Conservation (phyloP, 2,113 vertebrate species). For the Ctenodactylus gundi region DNA sequence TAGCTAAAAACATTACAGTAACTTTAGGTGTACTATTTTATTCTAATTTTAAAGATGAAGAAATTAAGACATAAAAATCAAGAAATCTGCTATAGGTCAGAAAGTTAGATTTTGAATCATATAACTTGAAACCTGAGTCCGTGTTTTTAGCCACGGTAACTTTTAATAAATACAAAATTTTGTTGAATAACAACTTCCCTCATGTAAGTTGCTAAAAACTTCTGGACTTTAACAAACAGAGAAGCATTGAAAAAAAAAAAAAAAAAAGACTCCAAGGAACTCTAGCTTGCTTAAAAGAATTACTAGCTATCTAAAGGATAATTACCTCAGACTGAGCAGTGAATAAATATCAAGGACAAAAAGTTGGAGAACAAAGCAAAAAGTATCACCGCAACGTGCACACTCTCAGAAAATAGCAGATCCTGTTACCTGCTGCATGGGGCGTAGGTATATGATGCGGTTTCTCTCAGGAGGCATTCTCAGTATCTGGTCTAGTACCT, state of each 20-base stretch:
- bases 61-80: conserved; percentile 17
- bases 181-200: neutral
- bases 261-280: neutral
- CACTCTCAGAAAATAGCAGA: neutral
- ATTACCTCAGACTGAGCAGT: neutral
- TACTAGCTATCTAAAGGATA: neutral
- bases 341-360: neutral
- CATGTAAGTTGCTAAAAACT: neutral
- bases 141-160: neutral
- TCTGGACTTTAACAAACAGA: too few relatives aligned
- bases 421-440: conserved; percentile 94
- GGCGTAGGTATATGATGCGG: conserved; percentile 97
- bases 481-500: conserved; percentile 97
- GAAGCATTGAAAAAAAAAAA: neutral
- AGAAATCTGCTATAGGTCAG: neutral
- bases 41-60: conserved; percentile 16
- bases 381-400: neutral
- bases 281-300: neutral
- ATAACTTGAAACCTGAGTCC: neutral
- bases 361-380: neutral
- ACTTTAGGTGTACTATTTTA: neutral
- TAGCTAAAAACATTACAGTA: neutral
- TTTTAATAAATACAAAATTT: neutral
- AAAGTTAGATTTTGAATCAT: neutral
- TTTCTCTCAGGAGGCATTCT: conserved; percentile 97